Evolutionary conservation across 2,113 vertebrate species (phyloP).

Genomic region (Glaucidium brasilianum): DNA sequence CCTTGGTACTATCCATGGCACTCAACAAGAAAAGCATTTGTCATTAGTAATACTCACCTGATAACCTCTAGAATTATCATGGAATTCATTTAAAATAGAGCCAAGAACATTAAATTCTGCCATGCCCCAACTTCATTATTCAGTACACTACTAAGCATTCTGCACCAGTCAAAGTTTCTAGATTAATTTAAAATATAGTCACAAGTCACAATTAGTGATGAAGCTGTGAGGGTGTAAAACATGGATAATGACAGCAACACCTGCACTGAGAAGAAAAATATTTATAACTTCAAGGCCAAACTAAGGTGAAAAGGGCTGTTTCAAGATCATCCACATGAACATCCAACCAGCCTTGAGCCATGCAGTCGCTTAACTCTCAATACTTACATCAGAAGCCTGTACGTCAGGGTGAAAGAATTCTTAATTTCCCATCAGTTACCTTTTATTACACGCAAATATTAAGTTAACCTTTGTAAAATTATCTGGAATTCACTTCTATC

Average conservation of each 20-base stretch:
- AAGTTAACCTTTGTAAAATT: neutral
- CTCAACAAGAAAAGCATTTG: neutral
- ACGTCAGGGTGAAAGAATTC: neutral
- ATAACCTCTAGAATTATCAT: neutral
- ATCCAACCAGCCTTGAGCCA: neutral
- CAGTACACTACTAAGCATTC: neutral
- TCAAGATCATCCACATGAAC: neutral
- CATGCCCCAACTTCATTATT: neutral
- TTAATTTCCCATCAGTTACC: neutral
- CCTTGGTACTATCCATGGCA: neutral
- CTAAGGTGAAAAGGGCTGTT: neutral
- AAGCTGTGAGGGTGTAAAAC: neutral
- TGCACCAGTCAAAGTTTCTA: neutral
- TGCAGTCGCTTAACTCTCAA: neutral
- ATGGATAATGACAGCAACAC: neutral
- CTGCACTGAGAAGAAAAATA: neutral
- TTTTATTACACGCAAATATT: neutral
- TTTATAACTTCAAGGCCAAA: neutral
- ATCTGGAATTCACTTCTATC: neutral
- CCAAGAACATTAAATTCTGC: neutral
- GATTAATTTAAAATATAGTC: conserved; percentile 1
- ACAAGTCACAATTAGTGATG: neutral
- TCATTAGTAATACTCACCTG: neutral
- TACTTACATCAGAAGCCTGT: neutral
- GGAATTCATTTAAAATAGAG: neutral